Base-by-base conservation (phyloP, 1,140 invertebrate genomes). In the Drosophila takahashii region DNA sequence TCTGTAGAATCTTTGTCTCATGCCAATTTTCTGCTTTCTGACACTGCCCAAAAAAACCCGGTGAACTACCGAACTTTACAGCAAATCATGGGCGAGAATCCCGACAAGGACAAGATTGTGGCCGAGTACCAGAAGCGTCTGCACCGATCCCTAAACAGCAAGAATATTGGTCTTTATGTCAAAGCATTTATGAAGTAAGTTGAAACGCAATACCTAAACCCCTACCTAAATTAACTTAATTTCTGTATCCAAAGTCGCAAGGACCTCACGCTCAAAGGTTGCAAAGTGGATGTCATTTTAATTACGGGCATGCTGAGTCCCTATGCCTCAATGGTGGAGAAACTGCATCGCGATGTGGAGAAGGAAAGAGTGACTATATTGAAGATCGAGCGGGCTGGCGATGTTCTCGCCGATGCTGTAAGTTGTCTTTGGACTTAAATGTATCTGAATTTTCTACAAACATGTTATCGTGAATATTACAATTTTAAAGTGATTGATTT, bases 81-180 rank as follows among this genome's bases (percentile, higher is more conserved):
- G 92, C 92, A 92, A 92, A 83, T 92, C 62, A 79, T 92, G 47
- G 91, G 92, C 39, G 92, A 92, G 62, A 92, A 92, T 78, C 91
- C 94, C 81, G 95, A 94, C 79, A 96, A 95, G 77, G 96, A 97
- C 70, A 95, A 95, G 61, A 95, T 96, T 47, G 95, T 97, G 74
- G 92, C 94, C 59, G 95, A 96, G 77, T 98, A 96, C 93, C 94
- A 97, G 62, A 95, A 95, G 47, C 94, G 96, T 37, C 93, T 98
- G 56, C 95, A 96, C 74, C 95, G 96, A 26, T 95, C 96, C 57
- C 95, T 98, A 58, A 98, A 98, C 92, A 94, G 96, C 29, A 95
- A 95, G 86, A 98, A 98, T 92, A 94, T 98, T 58, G 95, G 96
- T 81, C 94, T 94, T 84, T 98, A 96, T 90, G 96, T 97, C 13